Conservation (phyloP, 2,113 vertebrate species). For the Erythrolamprus reginae region DNA sequence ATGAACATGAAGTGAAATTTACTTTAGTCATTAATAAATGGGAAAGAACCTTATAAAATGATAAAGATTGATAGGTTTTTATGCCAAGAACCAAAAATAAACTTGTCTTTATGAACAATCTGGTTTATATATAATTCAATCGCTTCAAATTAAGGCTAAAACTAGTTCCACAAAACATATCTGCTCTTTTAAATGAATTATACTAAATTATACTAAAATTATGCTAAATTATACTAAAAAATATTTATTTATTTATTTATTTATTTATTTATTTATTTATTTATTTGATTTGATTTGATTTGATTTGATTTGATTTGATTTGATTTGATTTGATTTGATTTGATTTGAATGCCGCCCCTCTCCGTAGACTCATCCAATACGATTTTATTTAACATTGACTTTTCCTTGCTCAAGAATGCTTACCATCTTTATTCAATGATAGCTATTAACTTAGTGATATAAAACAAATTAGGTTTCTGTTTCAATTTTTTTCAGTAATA, state of each 20-base stretch:
- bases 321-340: too few species aligned
- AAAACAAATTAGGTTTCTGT: neutral
- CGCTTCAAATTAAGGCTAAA: slow-evolving; percentile 58
- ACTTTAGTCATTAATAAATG: slow-evolving; percentile 35
- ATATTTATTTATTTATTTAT: too few species aligned
- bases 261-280: too few species aligned
- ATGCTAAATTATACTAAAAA: too few species aligned
- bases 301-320: too few species aligned
- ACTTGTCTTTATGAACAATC: slow-evolving; percentile 36
- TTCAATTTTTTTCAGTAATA: neutral
- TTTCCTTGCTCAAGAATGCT: slow-evolving; percentile 6
- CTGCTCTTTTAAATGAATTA: slow-evolving; percentile 38
- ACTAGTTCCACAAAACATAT: slow-evolving; percentile 50
- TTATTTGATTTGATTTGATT: too few species aligned
- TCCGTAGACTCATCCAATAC: neutral
- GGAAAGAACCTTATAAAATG: slow-evolving; percentile 18
- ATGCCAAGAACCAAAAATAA: slow-evolving; percentile 41
- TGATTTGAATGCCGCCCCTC: too few species aligned
- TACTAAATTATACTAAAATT: too few species aligned
- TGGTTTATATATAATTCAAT: slow-evolving; percentile 51
- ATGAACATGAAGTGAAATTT: slow-evolving; percentile 31
- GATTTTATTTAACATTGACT: slow-evolving; percentile 16
- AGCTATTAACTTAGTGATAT: neutral
- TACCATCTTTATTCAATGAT: neutral
- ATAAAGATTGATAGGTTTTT: slow-evolving; percentile 38